Evolutionary conservation across 1,140 invertebrate species (phyloP), one percentile per base, ranked within the genome.

Genomic region (Megathymus violae): DNA sequence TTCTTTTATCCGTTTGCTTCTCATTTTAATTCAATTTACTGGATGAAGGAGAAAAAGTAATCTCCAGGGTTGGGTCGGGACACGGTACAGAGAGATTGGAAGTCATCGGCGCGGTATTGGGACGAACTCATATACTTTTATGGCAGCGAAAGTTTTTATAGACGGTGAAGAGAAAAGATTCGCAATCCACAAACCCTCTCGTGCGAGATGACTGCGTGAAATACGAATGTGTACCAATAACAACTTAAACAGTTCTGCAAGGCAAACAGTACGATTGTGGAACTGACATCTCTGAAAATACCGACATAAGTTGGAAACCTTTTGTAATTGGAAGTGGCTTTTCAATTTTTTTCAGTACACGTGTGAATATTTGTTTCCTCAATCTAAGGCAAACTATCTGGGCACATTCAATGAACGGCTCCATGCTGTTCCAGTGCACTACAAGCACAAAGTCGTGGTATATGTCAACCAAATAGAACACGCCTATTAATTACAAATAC

Each of bases 1-100:
- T 82, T 81, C 75, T 85, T 58, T 81, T 82, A 82, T 74, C 76
- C 77, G 80, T 80, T 83, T 78, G 73, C 79, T 83, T 81, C 79
- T 80, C 81, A 83, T 87, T 89, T 87, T 83, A 87, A 89, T 89
- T 89, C 84, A 88, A 88, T 87, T 85, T 82, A 83, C 70, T 84
- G 80, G 78, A 85, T 88, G 79, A 80, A 73, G 78, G 78, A 78
- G 74, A 85, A 88, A 88, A 88, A 85, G 84, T 85, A 89, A 89
- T 89, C 79, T 83, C 66, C 79, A 76, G 84, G 81, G 84, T 85
- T 71, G 80, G 84, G 82, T 86, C 78, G 78, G 80, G 78, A 80
- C 82, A 76, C 74, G 82, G 77, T 80, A 78, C 74, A 74, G 75
- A 82, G 77, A 85, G 78, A 89, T 89, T 87, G 86, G 81, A 89